A percentile compares a stretch with the other conserved stretches of the same genome.
These are phyloP conservation scores for Sinopyrophorus schimmeli DNA, from an alignment of 2,888 invertebrate species.

Conservation along the genomic window DNA sequence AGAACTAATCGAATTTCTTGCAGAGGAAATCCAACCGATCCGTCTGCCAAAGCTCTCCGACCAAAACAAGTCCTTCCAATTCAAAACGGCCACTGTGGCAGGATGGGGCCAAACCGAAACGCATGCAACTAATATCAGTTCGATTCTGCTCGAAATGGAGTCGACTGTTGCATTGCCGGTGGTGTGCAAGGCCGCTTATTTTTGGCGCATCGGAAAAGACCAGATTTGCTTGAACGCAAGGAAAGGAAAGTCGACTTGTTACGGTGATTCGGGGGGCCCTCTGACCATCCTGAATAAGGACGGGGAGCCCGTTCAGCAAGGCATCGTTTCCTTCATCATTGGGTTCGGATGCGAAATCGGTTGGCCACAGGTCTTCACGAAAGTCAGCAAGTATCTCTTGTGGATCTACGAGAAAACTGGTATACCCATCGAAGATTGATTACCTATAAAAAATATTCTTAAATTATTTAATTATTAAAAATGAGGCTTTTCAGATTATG, in stretches of 20 bases:
- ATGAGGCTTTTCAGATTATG: conserved; percentile 2
- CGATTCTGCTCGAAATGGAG: conserved; percentile 53
- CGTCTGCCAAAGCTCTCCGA: conserved; percentile 29
- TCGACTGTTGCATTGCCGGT: conserved; percentile 54
- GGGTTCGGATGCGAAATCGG: conserved; percentile 13
- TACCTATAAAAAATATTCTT: neutral
- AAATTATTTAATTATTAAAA: neutral
- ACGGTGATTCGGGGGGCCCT: conserved; percentile 56
- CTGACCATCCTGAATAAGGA: conserved; percentile 10
- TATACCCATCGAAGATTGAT: conserved; percentile 15
- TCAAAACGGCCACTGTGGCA: conserved; percentile 51
- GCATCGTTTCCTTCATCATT: conserved; percentile 14
- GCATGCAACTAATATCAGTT: conserved; percentile 47
- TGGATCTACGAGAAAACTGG: conserved; percentile 26
- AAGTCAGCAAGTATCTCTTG: conserved; percentile 16
- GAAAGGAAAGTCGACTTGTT: conserved; percentile 56
- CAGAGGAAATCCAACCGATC: conserved; percentile 32
- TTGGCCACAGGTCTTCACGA: conserved; percentile 19
- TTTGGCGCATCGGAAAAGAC: conserved; percentile 47
- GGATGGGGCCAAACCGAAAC: conserved; percentile 58
- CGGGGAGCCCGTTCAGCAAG: conserved; percentile 6
- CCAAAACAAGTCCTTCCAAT: conserved; percentile 48
- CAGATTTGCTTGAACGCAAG: conserved; percentile 58
- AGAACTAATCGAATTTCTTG: conserved; percentile 6
- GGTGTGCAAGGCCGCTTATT: conserved; percentile 53